phyloP scores from a whole-genome alignment of 2,888 invertebrate genomes.

The Mythimna vitellina region DNA sequence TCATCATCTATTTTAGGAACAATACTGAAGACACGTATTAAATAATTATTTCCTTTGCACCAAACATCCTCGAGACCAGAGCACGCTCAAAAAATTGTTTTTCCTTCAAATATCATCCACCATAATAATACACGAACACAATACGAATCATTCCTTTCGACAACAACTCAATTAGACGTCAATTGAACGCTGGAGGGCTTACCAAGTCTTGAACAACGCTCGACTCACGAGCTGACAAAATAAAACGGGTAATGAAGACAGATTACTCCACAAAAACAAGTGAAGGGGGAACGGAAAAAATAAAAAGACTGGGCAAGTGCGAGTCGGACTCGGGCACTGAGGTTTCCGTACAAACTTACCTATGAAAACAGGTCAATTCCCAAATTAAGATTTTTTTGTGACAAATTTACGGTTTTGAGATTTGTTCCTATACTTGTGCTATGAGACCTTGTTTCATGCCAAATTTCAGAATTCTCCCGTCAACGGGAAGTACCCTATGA shows the following conservation, averaged over 20 bases:
- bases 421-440: too few species aligned
- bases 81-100: slow-evolving; percentile 29
- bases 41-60: slow-evolving; percentile 17
- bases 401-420: too few species aligned
- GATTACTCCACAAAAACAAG: slow-evolving; percentile 73
- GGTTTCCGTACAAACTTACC: too few species aligned
- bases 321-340: too few species aligned
- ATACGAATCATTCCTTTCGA: slow-evolving; percentile 64
- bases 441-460: too few species aligned
- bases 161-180: slow-evolving; percentile 77
- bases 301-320: background rate
- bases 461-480: too few species aligned
- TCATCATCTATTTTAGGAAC: slow-evolving; percentile 4
- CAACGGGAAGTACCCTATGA: too few species aligned
- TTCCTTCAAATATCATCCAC: slow-evolving; percentile 21
- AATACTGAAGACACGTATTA: slow-evolving; percentile 19
- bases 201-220: slow-evolving; percentile 62
- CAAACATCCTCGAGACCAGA: slow-evolving; percentile 12
- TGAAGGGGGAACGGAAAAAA: slow-evolving; percentile 60
- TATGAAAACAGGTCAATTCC: too few species aligned
- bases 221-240: slow-evolving; percentile 71
- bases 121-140: slow-evolving; percentile 47
- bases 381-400: too few species aligned
- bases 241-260: slow-evolving; percentile 76
- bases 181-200: slow-evolving; percentile 65